phyloP scores from a whole-genome alignment of 2,797 vertebrate species.

The Hephaestus fuliginosus region DNA sequence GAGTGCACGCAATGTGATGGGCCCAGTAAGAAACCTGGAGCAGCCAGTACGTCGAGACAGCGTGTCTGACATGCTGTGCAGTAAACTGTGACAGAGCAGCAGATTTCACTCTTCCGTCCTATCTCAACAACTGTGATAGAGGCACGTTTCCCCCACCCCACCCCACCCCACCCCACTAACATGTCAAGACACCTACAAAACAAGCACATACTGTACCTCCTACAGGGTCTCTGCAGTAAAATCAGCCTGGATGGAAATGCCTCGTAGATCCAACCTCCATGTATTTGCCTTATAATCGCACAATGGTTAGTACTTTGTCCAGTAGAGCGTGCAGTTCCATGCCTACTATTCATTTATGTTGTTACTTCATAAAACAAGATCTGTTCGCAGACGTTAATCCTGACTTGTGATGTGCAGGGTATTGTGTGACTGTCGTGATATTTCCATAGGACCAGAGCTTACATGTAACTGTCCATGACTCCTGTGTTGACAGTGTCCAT shows the following conservation, averaged over 20 bases:
- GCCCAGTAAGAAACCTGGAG: constrained; percentile 42
- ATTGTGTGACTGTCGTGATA: constrained; percentile 68
- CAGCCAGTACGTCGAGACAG: constrained; percentile 49
- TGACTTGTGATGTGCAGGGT: constrained; percentile 70
- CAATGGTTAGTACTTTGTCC: constrained; percentile 90
- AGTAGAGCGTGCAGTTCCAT: constrained; percentile 83
- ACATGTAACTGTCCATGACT: constrained; percentile 26
- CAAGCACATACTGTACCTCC: constrained; percentile 76
- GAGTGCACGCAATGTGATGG: constrained; percentile 33
- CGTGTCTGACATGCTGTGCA: constrained; percentile 32
- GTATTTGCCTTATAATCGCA: constrained; percentile 97
- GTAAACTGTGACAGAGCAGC: constrained; percentile 58
- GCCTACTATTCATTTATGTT: constrained; percentile 84
- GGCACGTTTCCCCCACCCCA: neutral
- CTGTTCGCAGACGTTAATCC: constrained; percentile 67
- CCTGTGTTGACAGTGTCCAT: constrained; percentile 21
- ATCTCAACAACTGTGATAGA: constrained; percentile 32
- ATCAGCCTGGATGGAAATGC: constrained; percentile 83
- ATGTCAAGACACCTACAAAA: constrained; percentile 44
- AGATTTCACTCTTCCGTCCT: constrained; percentile 46
- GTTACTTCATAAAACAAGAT: constrained; percentile 62
- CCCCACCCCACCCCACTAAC: neutral
- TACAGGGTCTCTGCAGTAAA: constrained; percentile 73
- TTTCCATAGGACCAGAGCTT: constrained; percentile 49
- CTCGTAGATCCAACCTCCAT: constrained; percentile 90